These are phyloP conservation scores for Archaeoteleia sp. DNA, from an alignment of 2,888 invertebrate species.

Conservation along the genomic window DNA sequence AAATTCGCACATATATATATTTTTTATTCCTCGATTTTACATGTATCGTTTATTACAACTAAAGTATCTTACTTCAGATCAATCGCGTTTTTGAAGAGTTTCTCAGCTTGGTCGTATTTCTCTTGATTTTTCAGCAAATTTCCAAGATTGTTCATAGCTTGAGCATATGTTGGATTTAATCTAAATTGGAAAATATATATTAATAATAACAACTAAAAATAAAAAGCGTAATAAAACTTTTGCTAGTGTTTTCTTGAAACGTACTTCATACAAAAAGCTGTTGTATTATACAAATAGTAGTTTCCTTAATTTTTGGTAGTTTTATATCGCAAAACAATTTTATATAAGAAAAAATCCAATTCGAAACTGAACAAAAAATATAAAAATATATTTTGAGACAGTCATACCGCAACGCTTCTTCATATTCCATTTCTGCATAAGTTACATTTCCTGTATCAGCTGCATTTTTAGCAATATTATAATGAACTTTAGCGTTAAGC, in stretches of 20 bases:
- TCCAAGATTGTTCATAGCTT: constrained; percentile 95
- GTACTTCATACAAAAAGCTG: too few species aligned
- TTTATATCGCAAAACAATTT: too few species aligned
- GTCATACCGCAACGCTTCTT: constrained; percentile 82
- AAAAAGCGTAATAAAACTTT: constrained; percentile 9
- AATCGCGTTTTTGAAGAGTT: constrained; percentile 83
- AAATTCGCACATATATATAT: constrained; percentile 56
- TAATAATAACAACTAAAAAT: constrained; percentile 14
- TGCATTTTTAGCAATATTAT: constrained; percentile 93
- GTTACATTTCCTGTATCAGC: constrained; percentile 83
- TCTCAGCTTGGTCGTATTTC: constrained; percentile 82
- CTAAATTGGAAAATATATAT: constrained; percentile 69
- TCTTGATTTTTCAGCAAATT: constrained; percentile 87
- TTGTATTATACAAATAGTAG: too few species aligned
- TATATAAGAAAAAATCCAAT: too few species aligned
- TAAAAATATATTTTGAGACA: constrained; percentile 27
- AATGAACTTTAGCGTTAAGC: constrained; percentile 93
- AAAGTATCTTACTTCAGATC: constrained; percentile 79
- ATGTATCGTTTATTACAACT: constrained; percentile 11
- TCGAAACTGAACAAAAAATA: too few species aligned
- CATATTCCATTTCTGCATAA: constrained; percentile 86
- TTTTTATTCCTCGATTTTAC: too few species aligned
- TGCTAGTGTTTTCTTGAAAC: too few species aligned
- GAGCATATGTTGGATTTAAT: constrained; percentile 88
- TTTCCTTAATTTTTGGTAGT: too few species aligned